phyloP scores from a whole-genome alignment of 2,113 vertebrate genomes.

The Corythornis vintsioides region DNA sequence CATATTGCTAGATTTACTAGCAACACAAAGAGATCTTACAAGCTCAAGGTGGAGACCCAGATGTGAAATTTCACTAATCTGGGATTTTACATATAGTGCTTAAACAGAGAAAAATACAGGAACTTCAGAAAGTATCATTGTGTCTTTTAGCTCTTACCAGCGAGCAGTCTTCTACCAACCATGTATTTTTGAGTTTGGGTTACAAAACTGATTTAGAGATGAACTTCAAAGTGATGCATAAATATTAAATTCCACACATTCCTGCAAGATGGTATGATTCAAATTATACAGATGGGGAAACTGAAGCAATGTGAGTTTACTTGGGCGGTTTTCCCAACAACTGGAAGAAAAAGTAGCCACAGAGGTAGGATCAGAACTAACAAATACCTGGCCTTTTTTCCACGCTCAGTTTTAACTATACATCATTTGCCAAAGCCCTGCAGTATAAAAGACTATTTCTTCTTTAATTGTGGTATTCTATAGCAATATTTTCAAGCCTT shows the following conservation, averaged over 20 bases:
- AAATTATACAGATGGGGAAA: neutral
- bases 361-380: neutral
- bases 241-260: conserved; percentile 22
- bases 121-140: neutral
- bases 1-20: neutral
- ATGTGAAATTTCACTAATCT: neutral
- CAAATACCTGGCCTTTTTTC: neutral
- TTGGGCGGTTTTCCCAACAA: neutral
- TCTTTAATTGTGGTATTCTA: neutral
- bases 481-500: conserved; percentile 15
- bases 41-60: neutral
- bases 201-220: neutral
- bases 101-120: neutral
- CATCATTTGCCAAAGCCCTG: neutral
- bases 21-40: neutral
- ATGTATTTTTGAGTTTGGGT: neutral
- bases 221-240: conserved; percentile 1
- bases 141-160: neutral
- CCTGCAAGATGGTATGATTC: neutral
- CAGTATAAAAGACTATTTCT: neutral
- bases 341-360: neutral
- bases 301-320: conserved; percentile 12
- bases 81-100: neutral
- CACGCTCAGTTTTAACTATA: neutral
- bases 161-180: neutral